Percentiles rank a stretch among this genome's conserved stretches.
phyloP scores from a whole-genome alignment of 2,797 vertebrate species.

The Gambusia yucatana region DNA sequence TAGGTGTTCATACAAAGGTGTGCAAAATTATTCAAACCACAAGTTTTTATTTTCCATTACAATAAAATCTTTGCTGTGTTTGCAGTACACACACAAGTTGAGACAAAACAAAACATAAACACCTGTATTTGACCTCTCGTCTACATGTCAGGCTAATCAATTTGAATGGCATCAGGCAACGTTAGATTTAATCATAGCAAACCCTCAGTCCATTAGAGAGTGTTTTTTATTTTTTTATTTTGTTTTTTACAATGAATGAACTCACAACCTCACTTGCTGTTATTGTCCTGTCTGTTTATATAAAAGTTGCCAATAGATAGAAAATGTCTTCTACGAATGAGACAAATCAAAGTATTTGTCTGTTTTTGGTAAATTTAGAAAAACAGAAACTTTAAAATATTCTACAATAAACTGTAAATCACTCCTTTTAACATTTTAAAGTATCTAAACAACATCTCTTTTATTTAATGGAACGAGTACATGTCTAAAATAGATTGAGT shows the following conservation, averaged over 20 bases:
- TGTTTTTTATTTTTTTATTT: neutral
- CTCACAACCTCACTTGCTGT: neutral
- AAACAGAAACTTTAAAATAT: neutral
- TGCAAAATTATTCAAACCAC: neutral
- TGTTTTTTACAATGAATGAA: neutral
- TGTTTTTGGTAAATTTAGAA: neutral
- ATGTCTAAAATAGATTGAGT: neutral
- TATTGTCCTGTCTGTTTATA: neutral
- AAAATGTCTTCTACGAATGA: neutral
- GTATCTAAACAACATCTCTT: neutral
- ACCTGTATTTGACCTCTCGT: neutral
- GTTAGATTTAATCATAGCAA: neutral
- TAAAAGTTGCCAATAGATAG: neutral
- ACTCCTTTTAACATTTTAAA: neutral
- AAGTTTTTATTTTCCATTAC: neutral
- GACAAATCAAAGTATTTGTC: neutral
- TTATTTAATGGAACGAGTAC: neutral
- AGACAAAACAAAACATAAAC: neutral
- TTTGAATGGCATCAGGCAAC: neutral
- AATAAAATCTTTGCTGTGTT: neutral
- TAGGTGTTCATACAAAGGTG: neutral
- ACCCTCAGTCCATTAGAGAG: neutral
- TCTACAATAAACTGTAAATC: neutral
- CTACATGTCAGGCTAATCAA: neutral
- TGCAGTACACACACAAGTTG: neutral